A percentile compares a stretch with the other conserved stretches of the same genome.
These are phyloP conservation scores for Campylomormyrus numenius DNA, from an alignment of 2,113 vertebrate species.

Conservation along the genomic window DNA sequence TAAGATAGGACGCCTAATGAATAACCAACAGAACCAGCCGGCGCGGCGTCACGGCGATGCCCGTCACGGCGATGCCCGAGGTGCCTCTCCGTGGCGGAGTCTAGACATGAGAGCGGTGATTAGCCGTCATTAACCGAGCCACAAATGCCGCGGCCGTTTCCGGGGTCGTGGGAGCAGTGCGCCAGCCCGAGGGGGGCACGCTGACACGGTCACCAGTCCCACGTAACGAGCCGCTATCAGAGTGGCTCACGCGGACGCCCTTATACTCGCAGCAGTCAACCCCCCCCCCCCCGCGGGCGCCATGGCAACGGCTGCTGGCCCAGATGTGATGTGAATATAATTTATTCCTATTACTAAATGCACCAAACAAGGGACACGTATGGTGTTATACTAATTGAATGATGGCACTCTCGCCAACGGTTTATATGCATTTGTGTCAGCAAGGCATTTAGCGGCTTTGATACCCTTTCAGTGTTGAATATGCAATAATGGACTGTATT, in stretches of 20 bases:
- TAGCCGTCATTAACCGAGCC: not conserved
- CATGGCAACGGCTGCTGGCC: conserved; percentile 23
- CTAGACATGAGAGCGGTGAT: not conserved
- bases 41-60: conserved; percentile 63
- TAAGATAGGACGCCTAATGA: conserved; percentile 70
- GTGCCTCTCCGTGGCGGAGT: not conserved
- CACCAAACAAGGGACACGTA: conserved; percentile 27
- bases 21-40: conserved; percentile 63
- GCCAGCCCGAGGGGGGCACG: not conserved
- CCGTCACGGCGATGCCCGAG: conserved; percentile 55
- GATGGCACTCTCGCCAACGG: not conserved
- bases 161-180: not conserved
- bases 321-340: conserved; percentile 33
- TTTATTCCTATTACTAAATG: conserved; percentile 47
- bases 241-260: not conserved
- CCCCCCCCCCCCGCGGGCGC: conserved; percentile 30
- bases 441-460: not conserved
- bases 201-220: not conserved
- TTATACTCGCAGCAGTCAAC: not conserved
- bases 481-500: not conserved
- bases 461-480: not conserved
- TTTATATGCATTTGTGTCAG: not conserved
- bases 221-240: not conserved
- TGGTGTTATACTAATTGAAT: conserved; percentile 33
- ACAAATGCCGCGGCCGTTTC: not conserved